Percentiles rank a stretch among this genome's conserved stretches.
These are phyloP conservation scores for Catalaphyllia jardinei DNA, from an alignment of 64 coral and sea anemone genomes.

Conservation along the genomic window DNA sequence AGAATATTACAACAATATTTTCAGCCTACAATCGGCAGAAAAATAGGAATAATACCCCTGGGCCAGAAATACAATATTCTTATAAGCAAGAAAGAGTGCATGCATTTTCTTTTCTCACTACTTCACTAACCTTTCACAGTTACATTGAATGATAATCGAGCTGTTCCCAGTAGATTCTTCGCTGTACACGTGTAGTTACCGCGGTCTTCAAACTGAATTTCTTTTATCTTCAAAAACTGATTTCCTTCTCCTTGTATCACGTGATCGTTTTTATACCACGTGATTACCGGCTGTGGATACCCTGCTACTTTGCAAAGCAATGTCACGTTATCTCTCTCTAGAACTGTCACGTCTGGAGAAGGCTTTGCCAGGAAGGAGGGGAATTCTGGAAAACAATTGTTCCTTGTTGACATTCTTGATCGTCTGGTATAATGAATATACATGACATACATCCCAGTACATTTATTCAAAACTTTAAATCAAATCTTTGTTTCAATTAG, in stretches of 20 bases:
- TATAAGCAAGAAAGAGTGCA: too few relatives aligned
- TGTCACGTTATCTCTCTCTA: slow-evolving; percentile 30
- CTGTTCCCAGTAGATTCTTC: slow-evolving; percentile 43
- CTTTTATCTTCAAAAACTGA: slow-evolving; percentile 10
- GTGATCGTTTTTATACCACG: slow-evolving; percentile 37
- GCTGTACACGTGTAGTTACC: slow-evolving; percentile 40
- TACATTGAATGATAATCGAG: slow-evolving; percentile 2
- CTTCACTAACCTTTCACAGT: slow-evolving; percentile 38
- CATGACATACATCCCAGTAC: too few relatives aligned
- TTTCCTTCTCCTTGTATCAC: slow-evolving; percentile 1
- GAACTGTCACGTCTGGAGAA: not conserved
- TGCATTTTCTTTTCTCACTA: too few relatives aligned
- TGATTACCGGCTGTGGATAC: slow-evolving; percentile 34
- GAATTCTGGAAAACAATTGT: slow-evolving; percentile 7
- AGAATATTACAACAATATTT: too few relatives aligned
- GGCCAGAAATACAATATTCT: too few relatives aligned
- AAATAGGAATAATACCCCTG: too few relatives aligned
- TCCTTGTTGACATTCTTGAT: not conserved
- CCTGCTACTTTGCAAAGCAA: slow-evolving; percentile 36
- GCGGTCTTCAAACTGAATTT: slow-evolving; percentile 34
- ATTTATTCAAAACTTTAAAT: not conserved
- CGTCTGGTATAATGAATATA: too few relatives aligned
- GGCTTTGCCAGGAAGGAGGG: slow-evolving; percentile 15
- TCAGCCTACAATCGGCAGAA: too few relatives aligned
- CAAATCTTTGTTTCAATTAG: too few relatives aligned